A percentile compares a stretch with the other conserved stretches of the same genome.
These are phyloP conservation scores for Australoheros facetus DNA, from an alignment of 2,797 vertebrate species.

Conservation along the genomic window DNA sequence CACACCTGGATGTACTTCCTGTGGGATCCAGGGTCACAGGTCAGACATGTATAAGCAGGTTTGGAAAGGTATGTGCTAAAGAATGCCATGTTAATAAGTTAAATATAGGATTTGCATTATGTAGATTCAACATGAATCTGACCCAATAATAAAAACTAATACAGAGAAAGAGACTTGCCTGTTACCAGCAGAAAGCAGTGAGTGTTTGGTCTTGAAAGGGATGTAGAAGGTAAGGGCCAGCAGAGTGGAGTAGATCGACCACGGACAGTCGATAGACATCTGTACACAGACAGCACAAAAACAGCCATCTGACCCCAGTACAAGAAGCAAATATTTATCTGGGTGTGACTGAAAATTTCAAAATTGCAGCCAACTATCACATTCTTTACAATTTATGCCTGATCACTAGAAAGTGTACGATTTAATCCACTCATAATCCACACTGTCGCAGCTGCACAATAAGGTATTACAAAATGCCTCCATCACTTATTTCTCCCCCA, in stretches of 20 bases:
- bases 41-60: neutral
- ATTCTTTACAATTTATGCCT: neutral
- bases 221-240: constrained; percentile 94
- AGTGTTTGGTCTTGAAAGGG: constrained; percentile 93
- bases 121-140: too few species aligned
- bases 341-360: too few species aligned
- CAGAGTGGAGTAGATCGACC: constrained; percentile 98
- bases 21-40: constrained; percentile 40
- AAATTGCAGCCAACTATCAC: neutral
- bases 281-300: constrained; percentile 56
- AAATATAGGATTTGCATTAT: neutral
- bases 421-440: neutral
- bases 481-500: neutral
- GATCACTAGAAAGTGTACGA: neutral
- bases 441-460: neutral
- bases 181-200: constrained; percentile 90
- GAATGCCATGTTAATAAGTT: neutral
- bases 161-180: constrained; percentile 76
- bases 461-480: neutral
- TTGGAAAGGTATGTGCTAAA: neutral
- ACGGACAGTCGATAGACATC: constrained; percentile 98
- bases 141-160: neutral
- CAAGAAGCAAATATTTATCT: neutral
- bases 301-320: neutral
- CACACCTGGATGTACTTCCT: constrained; percentile 97